Conservation (phyloP, 2,797 vertebrate genomes). For the Capromys pilorides region DNA sequence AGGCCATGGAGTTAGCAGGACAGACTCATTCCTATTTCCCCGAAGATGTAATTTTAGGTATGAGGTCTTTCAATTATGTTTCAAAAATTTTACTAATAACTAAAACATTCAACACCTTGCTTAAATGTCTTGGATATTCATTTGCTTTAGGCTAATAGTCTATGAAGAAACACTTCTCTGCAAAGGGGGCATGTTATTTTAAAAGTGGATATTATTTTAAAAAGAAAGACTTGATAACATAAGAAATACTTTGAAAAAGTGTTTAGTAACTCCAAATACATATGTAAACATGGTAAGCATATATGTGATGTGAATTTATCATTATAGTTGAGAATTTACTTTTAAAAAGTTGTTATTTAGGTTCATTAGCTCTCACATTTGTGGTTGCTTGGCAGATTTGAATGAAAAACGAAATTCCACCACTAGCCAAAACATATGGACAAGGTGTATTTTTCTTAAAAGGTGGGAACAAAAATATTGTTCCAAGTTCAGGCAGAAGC, state of each 20-base stretch:
- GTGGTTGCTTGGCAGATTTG: background rate
- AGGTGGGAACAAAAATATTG: background rate
- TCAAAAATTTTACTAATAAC: constrained; percentile 16
- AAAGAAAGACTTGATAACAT: background rate
- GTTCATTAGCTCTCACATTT: constrained; percentile 24
- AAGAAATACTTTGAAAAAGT: background rate
- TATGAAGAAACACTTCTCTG: background rate
- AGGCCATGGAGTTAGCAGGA: background rate
- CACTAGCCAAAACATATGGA: background rate
- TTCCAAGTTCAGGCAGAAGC: background rate
- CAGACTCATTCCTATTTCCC: background rate
- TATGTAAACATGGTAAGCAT: background rate
- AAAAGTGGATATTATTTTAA: background rate
- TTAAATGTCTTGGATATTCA: background rate
- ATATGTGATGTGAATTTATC: background rate
- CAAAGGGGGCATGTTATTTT: too few relatives aligned
- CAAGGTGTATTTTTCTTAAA: background rate
- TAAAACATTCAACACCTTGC: background rate
- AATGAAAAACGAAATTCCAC: background rate
- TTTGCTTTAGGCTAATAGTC: background rate
- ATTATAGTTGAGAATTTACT: background rate
- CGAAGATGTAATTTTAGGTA: background rate
- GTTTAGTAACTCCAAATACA: background rate
- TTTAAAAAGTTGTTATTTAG: background rate
- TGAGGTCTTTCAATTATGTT: background rate